Evolutionary conservation across 2,888 invertebrate species (phyloP).

Genomic region (Idaea aversata): DNA sequence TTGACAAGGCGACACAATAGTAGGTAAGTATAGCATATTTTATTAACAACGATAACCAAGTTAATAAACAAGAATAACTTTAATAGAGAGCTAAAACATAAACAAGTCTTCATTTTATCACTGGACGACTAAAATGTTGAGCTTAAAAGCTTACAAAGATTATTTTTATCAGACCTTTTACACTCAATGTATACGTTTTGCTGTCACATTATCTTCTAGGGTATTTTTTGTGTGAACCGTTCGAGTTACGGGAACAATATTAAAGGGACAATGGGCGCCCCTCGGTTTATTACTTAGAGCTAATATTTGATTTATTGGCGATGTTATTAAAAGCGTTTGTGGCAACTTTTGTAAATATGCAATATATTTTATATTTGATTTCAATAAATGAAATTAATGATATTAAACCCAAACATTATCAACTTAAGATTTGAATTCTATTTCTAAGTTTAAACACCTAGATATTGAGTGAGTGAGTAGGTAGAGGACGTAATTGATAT

Average conservation of each 20-base stretch:
- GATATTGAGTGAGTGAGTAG: not conserved
- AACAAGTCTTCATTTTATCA: not conserved
- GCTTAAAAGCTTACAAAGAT: conserved; percentile 7
- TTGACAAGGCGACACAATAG: conserved; percentile 1
- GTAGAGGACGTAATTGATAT: not conserved
- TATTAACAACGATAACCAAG: not conserved
- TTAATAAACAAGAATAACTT: not conserved
- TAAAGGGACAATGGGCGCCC: conserved; percentile 42
- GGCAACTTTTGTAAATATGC: not conserved
- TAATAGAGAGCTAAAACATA: not conserved
- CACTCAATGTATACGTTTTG: conserved; percentile 3
- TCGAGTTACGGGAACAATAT: conserved; percentile 38
- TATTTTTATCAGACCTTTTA: conserved; percentile 9
- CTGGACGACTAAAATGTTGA: conserved; percentile 5
- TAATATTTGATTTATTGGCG: conserved; percentile 61
- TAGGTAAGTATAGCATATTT: not conserved
- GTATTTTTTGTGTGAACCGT: conserved; percentile 26
- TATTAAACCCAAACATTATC: not conserved
- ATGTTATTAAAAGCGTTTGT: conserved; percentile 40
- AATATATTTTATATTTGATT: not conserved
- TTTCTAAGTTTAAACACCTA: not conserved
- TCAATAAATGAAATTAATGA: not conserved
- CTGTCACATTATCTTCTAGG: conserved; percentile 15
- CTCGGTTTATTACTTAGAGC: conserved; percentile 47
- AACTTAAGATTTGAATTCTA: not conserved